Evolutionary conservation across 2,888 invertebrate genomes (phyloP).

Genomic region (Callimorpha dominula): DNA sequence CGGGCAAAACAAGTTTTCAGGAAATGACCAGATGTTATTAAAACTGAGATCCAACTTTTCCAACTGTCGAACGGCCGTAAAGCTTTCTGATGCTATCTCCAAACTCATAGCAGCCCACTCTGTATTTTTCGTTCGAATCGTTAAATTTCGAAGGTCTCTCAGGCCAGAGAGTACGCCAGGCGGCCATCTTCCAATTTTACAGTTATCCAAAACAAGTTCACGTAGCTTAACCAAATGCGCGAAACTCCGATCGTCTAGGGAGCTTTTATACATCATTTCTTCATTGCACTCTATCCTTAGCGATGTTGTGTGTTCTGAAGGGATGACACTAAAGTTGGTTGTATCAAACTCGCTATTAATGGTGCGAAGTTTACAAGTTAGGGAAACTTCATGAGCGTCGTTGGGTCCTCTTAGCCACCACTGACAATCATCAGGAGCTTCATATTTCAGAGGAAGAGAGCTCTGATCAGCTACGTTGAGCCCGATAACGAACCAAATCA

Average conservation of each 20-base stretch:
- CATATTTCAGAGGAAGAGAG: constrained; percentile 87
- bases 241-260: constrained; percentile 92
- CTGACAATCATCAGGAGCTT: constrained; percentile 95
- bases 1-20: constrained; percentile 94
- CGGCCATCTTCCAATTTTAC: constrained; percentile 94
- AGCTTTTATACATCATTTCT: constrained; percentile 92
- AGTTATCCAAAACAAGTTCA: constrained; percentile 93
- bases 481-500: constrained; percentile 79
- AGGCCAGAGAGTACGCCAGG: constrained; percentile 93
- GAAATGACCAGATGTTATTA: constrained; percentile 96
- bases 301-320: constrained; percentile 93
- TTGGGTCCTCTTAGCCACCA: constrained; percentile 90
- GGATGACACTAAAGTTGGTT: constrained; percentile 95
- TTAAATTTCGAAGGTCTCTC: constrained; percentile 93
- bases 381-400: constrained; percentile 90
- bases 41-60: constrained; percentile 94
- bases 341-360: constrained; percentile 96
- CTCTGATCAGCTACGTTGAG: constrained; percentile 82
- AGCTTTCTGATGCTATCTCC: constrained; percentile 93
- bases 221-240: constrained; percentile 93
- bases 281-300: constrained; percentile 93
- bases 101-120: constrained; percentile 94
- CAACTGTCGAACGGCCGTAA: constrained; percentile 91
- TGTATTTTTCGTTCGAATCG: constrained; percentile 94
- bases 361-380: constrained; percentile 92